Percentiles rank a stretch among this genome's conserved stretches.
These are phyloP conservation scores for Siderastrea siderea DNA, from an alignment of 92 coral and sea anemone genomes.

Conservation along the genomic window DNA sequence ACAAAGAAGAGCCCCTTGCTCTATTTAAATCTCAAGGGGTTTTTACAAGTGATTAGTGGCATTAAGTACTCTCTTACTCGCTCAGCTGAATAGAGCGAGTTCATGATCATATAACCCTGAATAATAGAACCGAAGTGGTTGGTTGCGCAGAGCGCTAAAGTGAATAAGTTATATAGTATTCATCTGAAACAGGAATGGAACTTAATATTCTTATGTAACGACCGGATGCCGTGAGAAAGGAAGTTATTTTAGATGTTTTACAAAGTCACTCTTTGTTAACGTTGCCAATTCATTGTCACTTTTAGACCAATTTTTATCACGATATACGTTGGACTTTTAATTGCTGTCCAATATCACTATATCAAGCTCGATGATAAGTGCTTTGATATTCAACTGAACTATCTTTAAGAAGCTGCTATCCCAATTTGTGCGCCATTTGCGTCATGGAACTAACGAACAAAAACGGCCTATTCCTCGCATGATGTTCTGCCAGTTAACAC, in stretches of 20 bases:
- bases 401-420: no score
- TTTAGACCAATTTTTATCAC: background rate
- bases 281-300: background rate
- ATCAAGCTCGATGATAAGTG: background rate
- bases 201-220: background rate
- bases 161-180: background rate
- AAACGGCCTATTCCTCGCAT: no score
- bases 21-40: slow-evolving; percentile 15
- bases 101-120: background rate
- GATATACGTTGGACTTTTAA: background rate
- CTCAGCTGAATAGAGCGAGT: background rate
- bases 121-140: background rate
- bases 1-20: background rate
- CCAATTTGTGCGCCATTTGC: no score
- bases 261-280: background rate
- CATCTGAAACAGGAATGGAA: background rate
- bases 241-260: background rate
- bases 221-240: background rate
- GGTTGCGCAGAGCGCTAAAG: background rate
- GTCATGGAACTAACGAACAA: no score
- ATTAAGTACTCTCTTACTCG: background rate
- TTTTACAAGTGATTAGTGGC: background rate
- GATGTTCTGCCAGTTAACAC: no score
- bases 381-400: no score
- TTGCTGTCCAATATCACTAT: background rate